Evolutionary conservation across 2,113 vertebrate species (phyloP).

Genomic region (Polyodon spathula): DNA sequence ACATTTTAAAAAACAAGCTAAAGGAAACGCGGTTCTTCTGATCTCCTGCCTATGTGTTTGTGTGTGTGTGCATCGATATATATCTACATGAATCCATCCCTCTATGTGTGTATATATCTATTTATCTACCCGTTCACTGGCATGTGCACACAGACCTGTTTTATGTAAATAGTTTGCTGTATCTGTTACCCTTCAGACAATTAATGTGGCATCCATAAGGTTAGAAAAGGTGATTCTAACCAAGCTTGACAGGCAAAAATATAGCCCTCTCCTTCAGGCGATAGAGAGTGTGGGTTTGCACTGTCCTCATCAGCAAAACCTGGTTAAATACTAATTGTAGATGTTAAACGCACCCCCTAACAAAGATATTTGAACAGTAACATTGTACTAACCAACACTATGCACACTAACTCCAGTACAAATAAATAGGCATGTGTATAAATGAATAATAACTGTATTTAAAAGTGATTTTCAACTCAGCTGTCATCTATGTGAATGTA

Average conservation of each 20-base stretch:
- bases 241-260: constrained; percentile 8
- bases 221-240: not conserved
- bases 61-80: not conserved
- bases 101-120: not conserved
- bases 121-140: not conserved
- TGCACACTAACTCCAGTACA: too few species aligned
- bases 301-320: not conserved
- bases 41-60: not conserved
- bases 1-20: too few species aligned
- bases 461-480: too few species aligned
- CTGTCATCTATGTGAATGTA: not conserved
- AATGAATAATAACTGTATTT: too few species aligned
- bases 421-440: too few species aligned
- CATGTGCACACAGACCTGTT: constrained; percentile 3
- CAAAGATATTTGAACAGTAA: too few species aligned
- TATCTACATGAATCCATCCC: not conserved
- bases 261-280: not conserved
- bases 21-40: too few species aligned
- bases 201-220: constrained; percentile 9
- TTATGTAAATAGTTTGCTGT: constrained; percentile 9
- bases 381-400: too few species aligned
- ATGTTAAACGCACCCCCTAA: too few species aligned
- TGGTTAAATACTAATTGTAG: too few species aligned
- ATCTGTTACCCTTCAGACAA: constrained; percentile 3
- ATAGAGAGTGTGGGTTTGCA: not conserved